Evolutionary conservation across 2,888 invertebrate species (phyloP), one percentile per base, ranked within the genome.

Genomic region (Phanerotoma sp.): DNA sequence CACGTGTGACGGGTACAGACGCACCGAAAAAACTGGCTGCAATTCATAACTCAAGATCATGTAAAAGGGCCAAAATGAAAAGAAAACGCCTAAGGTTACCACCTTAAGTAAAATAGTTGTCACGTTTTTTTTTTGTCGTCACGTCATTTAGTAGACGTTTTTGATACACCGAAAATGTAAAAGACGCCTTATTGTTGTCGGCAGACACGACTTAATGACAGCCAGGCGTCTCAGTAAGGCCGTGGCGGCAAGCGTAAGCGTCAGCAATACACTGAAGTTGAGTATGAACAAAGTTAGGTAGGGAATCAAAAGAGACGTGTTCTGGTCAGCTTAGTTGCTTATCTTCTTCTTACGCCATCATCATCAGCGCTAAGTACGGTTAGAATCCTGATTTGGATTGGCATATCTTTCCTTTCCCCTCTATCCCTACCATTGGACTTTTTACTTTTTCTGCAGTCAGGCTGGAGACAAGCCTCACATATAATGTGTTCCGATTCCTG

Each of bases 51-150:
- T 60, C 64, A 64, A 63, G 64, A 66, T 65, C 63, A 61, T 67
- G 63, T 60, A 54, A 67, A 65, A 68, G 61, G n/a, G 62, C 62
- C 56, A 62, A 56, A 61, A 63, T 44, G 48, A 42, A 40, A 18
- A 50, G 51, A n/a, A n/a, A n/a, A n/a, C n/a, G n/a, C n/a, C n/a
- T n/a, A 56, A 65, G 57, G 61, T 51, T n/a, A n/a, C n/a, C n/a
- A n/a, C n/a, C n/a, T n/a, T 25, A 25, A 9, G 25, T 25, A 25
- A 25, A 7, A 25, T 25, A 7, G 25, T 9, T 25, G 9, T 25
- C 7, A 7, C 9, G 25, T 25, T 25, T 25, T 25, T 5, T 25
- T 25, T 25, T 25, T n/a, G n/a, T n/a, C n/a, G n/a, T n/a, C n/a
- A n/a, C n/a, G n/a, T n/a, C n/a, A n/a, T n/a, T n/a, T n/a, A n/a